Evolutionary conservation across 2,888 invertebrate genomes (phyloP), one percentile per base, ranked within the genome.

Genomic region (Tetragnatha montana): DNA sequence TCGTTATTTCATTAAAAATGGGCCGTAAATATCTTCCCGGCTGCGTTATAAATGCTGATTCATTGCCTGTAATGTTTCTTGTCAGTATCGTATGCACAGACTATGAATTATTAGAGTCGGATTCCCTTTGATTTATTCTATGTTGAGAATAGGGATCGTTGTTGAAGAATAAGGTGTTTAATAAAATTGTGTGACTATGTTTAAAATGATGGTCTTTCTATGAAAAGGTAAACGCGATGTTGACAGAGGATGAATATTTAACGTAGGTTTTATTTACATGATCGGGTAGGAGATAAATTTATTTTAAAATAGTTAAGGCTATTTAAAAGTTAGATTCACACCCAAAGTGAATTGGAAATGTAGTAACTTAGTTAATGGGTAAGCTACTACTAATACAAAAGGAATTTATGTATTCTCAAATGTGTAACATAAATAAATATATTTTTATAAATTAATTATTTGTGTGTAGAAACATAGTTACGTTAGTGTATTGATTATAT

Each of bases 1-100:
- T 74, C 86, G 60, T 80, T 50, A 86, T 80, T 74, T 80, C 86
- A 86, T 86, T 86, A 78, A 86, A 73, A 80, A 51, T 80, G 51
- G 68, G 22, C 21, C 80, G 68, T 86, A 86, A 86, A 86, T 74
- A 71, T 86, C 19, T n/a, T 22, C 51, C 17, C 17, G n/a, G 17
- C n/a, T 50, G 17, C 69, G 79, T 22, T 71, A 60, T 70, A 76
- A 79, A 79, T 69, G 69, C 69, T 84, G 21, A 84, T 76, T 76
- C 69, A 85, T 71, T 79, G 17, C 49, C 14, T 70, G 68, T 21
- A 35, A 78, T 78, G 49, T 73, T 73, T 60, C 60, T 17, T 60
- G 60, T 60, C 60, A 17, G 60, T 60, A 60, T 60, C 60, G 12
- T 60, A 60, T 60, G 60, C 14, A 60, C 12, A 60, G 60, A 12